Conservation (phyloP, 2,797 vertebrate species). For the Amazonetta brasiliensis region DNA sequence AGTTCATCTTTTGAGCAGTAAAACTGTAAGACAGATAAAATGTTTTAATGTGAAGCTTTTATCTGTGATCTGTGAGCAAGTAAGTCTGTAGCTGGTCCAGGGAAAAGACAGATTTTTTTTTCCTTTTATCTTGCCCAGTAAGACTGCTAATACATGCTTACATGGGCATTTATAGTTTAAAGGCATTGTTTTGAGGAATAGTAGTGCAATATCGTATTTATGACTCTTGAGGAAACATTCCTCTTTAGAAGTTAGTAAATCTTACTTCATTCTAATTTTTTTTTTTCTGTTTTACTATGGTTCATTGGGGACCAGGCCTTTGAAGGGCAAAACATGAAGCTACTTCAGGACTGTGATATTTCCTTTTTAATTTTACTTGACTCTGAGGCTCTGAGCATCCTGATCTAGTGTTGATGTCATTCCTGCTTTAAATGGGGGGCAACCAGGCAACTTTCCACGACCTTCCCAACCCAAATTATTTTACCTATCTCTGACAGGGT, state of each 20-base stretch:
- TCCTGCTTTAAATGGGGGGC: background rate
- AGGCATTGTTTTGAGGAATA: background rate
- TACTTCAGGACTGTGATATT: background rate
- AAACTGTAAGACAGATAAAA: conserved; percentile 50
- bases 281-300: background rate
- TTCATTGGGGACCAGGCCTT: background rate
- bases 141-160: background rate
- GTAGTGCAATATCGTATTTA: background rate
- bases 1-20: conserved; percentile 29
- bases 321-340: background rate
- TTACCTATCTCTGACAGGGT: background rate
- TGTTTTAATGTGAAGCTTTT: conserved; percentile 19
- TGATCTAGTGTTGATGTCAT: background rate
- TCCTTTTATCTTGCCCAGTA: background rate
- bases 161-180: background rate
- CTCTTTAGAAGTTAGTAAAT: background rate
- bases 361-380: background rate
- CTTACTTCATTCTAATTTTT: background rate
- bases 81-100: background rate
- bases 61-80: conserved; percentile 7
- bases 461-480: background rate
- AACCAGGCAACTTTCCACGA: background rate
- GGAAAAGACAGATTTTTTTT: background rate
- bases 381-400: background rate
- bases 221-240: background rate